Base-by-base conservation (phyloP, 2,888 invertebrate genomes). In the Formica aserva region DNA sequence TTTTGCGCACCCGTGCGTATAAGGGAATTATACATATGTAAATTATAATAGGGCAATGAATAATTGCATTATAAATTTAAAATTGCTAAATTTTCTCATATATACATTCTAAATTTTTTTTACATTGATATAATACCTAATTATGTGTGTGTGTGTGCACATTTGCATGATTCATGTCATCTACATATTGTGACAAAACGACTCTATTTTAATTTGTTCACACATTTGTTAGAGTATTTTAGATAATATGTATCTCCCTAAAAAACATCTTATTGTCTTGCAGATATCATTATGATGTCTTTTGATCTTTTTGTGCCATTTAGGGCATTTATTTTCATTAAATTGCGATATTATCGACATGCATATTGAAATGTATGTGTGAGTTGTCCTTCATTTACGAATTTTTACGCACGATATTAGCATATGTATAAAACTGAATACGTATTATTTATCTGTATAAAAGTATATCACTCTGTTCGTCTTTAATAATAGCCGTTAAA, bases 11-110 rank as follows among this genome's bases (percentile, higher is more conserved):
- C n/a, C n/a, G 15, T 13, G n/a, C 32, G 3, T 71, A 71, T 11
- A 3, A 29, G 29, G 15, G 15, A 35, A 9, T 71, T 67, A 67
- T 15, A 41, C 6, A 18, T 60, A 57, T 74, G 38, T 60, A 74
- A 60, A 74, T 74, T 60, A 60, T 1, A 74, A 60, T 57, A 38
- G 5, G 15, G 1, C 55, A 55, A 35, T 32, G 2, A 52, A 74
- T 29, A 74, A 41, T 60, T 41, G 26, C 8, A 74, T 57, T 29
- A 60, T 41, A 38, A 38, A 60, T 60, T 60, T 13, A 29, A 29
- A 60, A 6, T 74, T 41, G 11, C 26, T 26, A 38, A 41, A 15
- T 29, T 75, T 60, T 45, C n/a, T 3, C 5, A 9, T 32, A 69
- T 15, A 4, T 29, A 13, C 15, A 60, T 41, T 74, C 15, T 5